Conservation (phyloP, 1,140 invertebrate species). For the Euura lappo region DNA sequence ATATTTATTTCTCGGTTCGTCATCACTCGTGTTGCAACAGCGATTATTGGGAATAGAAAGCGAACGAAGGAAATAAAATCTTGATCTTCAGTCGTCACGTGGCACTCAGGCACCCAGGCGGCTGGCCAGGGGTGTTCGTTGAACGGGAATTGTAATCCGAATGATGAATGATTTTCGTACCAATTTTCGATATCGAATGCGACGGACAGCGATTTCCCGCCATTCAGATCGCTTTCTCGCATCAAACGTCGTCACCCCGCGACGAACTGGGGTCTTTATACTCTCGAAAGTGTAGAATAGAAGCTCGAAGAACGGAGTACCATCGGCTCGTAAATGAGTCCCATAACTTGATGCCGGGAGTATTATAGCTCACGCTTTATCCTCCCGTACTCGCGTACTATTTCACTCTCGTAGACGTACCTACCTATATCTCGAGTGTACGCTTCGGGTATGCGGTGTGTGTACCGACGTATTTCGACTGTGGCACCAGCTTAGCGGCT, state of each 20-base stretch:
- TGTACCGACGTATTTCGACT: neutral
- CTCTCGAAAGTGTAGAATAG: too few relatives aligned
- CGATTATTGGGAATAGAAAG: too few relatives aligned
- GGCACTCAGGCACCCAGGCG: too few relatives aligned
- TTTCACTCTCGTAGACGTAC: neutral
- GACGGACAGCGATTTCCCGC: neutral
- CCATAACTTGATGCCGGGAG: conserved; percentile 54
- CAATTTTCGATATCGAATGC: neutral
- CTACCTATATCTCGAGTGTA: conserved; percentile 4
- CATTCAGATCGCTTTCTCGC: neutral
- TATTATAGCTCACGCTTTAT: conserved; percentile 52
- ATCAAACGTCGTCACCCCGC: conserved; percentile 9
- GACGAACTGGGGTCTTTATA: conserved; percentile 49
- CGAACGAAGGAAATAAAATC: too few relatives aligned
- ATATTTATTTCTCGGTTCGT: too few relatives aligned
- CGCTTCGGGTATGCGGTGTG: too few relatives aligned
- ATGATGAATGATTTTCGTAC: neutral
- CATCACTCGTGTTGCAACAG: too few relatives aligned
- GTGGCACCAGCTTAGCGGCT: conserved; percentile 20
- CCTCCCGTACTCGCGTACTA: neutral
- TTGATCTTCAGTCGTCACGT: too few relatives aligned
- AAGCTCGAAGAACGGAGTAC: conserved; percentile 43
- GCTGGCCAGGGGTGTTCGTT: too few relatives aligned
- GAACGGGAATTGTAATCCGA: neutral
- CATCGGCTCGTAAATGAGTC: conserved; percentile 61